Evolutionary conservation across 2,888 invertebrate species (phyloP).

Genomic region (Drosophila dives): DNA sequence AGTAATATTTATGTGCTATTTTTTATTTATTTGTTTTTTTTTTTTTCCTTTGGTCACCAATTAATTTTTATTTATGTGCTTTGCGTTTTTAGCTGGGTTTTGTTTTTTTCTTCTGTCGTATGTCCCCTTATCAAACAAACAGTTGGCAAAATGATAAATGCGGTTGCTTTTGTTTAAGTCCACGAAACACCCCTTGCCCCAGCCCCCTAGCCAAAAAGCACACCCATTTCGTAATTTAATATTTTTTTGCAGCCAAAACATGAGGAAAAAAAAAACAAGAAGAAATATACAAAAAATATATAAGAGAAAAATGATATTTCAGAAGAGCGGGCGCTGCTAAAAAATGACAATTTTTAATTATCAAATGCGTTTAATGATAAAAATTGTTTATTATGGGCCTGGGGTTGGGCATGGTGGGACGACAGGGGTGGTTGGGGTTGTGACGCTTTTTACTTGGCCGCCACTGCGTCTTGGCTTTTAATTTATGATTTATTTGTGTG

Average conservation of each 20-base stretch:
- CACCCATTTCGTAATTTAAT: constrained; percentile 73
- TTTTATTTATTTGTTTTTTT: constrained; percentile 21
- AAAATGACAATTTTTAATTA: constrained; percentile 83
- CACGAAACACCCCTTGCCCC: constrained; percentile 50
- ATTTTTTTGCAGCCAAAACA: constrained; percentile 57
- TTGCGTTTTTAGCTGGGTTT: constrained; percentile 46
- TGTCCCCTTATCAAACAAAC: constrained; percentile 79
- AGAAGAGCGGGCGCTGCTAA: constrained; percentile 53
- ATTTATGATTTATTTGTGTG: constrained; percentile 79
- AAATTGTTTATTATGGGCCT: constrained; percentile 66
- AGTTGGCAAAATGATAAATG: constrained; percentile 82
- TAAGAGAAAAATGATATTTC: constrained; percentile 60
- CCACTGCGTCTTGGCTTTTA: constrained; percentile 64
- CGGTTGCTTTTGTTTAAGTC: constrained; percentile 59
- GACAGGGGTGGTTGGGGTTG: not conserved
- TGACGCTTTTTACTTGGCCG: constrained; percentile 54
- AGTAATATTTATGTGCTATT: constrained; percentile 69
- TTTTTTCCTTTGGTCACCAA: constrained; percentile 56
- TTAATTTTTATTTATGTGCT: constrained; percentile 78
- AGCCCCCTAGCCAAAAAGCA: constrained; percentile 15
- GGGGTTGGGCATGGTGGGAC: constrained; percentile 16
- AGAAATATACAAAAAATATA: constrained; percentile 23
- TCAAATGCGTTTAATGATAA: constrained; percentile 84
- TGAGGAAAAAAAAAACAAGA: not conserved
- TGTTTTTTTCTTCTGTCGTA: constrained; percentile 24